Evolutionary conservation across 2,888 invertebrate genomes (phyloP), one percentile per base, ranked within the genome.

Genomic region (Archips xylosteana): DNA sequence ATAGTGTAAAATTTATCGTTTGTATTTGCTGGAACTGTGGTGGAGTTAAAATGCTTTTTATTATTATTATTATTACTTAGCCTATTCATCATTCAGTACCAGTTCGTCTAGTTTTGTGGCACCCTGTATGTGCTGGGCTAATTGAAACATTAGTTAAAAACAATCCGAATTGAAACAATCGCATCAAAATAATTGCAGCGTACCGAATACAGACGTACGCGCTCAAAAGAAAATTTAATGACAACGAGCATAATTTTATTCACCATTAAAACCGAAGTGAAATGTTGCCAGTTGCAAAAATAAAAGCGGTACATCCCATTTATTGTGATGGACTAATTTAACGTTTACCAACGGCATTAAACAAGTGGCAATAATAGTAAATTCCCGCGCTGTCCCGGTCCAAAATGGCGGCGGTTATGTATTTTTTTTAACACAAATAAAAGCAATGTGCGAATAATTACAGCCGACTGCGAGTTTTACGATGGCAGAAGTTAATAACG

Each of bases 361-460:
- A 79, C 78, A 81, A 79, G 79, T 78, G 74, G 78, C 78, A 77
- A 82, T 80, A 76, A 79, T 80, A 78, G 80, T 82, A 81, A 83
- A 84, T 81, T 77, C 77, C 75, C 45, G 71, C 71, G 71, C 75
- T 70, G 70, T 75, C 75, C 74, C 70, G 70, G 23, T 23, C 36
- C 23, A n/a, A 61, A 67, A 72, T 73, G 73, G 63, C 49, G 57
- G 23, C 36, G 67, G 61, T 70, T 70, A 34, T 67, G 45, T 67
- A 63, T 73, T 72, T 72, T 73, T 60, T 60, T 36, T 65, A 71
- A 71, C 59, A 15, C 65, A 57, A 67, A 67, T 67, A 72, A 72
- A 66, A 67, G 72, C 67, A 57, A 67, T 67, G 61, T 39, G 66
- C 45, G 66, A 71, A 71, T 67, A 67, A 72, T 72, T 72, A 67